phyloP scores from a whole-genome alignment of 2,797 vertebrate species.

The Enteromius trimaculatus region DNA sequence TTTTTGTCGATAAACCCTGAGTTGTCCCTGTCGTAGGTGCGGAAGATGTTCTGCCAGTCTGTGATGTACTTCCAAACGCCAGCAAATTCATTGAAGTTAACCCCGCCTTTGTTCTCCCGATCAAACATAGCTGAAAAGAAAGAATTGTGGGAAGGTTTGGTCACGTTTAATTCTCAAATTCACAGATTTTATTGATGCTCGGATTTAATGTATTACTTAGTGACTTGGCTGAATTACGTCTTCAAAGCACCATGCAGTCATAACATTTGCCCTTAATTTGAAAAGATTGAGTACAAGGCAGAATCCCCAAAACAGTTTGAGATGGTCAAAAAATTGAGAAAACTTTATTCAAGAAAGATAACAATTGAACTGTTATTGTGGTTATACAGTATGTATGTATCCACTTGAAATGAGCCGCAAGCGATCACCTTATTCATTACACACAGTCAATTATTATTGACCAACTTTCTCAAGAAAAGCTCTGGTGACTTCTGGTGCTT shows the following conservation, averaged over 20 bases:
- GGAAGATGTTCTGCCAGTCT: slow-evolving; percentile 99
- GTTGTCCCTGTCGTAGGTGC: slow-evolving; percentile 96
- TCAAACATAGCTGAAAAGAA: slow-evolving; percentile 92
- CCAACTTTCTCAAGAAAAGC: slow-evolving; percentile 5
- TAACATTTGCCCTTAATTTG: not conserved
- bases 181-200: not conserved
- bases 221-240: not conserved
- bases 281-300: not conserved
- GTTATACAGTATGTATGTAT: not conserved
- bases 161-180: not conserved
- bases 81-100: slow-evolving; percentile 96
- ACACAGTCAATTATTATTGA: slow-evolving; percentile 10
- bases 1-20: slow-evolving; percentile 98
- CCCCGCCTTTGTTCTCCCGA: slow-evolving; percentile 95
- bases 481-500: not conserved
- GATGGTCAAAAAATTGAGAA: not conserved
- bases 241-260: not conserved
- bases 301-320: not conserved
- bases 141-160: not conserved
- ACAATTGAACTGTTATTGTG: not conserved
- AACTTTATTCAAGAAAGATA: not conserved
- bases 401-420: not conserved
- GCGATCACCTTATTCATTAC: not conserved
- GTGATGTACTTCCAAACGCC: slow-evolving; percentile 99
- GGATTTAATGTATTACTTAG: slow-evolving; percentile 17